Base-by-base conservation (phyloP, 2,797 vertebrate genomes). In the Craterocephalus amniculus region DNA sequence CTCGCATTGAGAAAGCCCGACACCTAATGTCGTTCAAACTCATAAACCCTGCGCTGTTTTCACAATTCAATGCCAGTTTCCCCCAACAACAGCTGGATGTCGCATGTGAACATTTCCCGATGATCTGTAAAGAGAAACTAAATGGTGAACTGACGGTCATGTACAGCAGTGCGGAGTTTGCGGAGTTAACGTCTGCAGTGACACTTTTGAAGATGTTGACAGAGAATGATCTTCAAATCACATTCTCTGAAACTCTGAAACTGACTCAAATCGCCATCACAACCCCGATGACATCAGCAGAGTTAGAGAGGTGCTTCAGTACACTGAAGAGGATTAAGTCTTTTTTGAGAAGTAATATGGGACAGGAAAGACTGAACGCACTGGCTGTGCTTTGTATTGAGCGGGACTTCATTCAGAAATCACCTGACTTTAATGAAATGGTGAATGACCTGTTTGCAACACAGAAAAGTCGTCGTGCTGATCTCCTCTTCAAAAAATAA, bases 221-320 rank as follows among this genome's bases (percentile, higher is more conserved):
- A 22, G 36, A 32, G 51, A 31, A 40, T 20, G 7, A 31, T 31
- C 11, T 38, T 55, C 6, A 40, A 18, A 56, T 20, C 20, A 22
- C 29, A 16, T 24, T 31, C 29, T 31, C 29, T 31, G 29, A 31
- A 31, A 31, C 29, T 31, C 29, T 31, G 29, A 31, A 31, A 57
- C 43, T 43, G 29, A 43, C 4, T 4, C 36, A 66, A 56, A 43
- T 22, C 43, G 52, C 36, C 36, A 29, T 65, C 35, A 40, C 51
- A 65, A 22, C 51, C 36, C 35, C 7, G 2, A 55, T 55, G 34
- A 40, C 49, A 29, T 40, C 18, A 14, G 26, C 26, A 43, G 49
- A 64, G 35, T 55, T 12, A 66, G 52, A 57, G 29, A 43, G 27
- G 26, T 57, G 52, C 7, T 66, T 66, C 27, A 26, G 48, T 51